Evolutionary conservation across 92 coral and sea anemone species (phyloP), one percentile per base, ranked within the genome.

Genomic region (Chrysogorgia sp.): DNA sequence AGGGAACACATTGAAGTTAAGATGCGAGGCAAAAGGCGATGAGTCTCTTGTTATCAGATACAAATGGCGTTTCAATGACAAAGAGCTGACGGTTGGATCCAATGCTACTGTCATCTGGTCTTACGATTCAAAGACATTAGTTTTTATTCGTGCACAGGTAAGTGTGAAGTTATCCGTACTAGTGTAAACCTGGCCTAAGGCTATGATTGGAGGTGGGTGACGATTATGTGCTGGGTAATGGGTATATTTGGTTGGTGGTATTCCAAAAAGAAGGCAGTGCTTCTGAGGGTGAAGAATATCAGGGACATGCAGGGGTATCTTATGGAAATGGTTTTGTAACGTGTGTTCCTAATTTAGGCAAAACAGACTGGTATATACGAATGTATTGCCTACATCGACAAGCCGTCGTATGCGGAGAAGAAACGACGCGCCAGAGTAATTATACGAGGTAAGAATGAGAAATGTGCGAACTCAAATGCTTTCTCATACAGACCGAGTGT

Each of bases 381-480:
- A 0, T 94, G 98, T 41, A 87, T 92, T 21, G 96, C 96, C 2
- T 94, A 79, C 53, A 94, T 93, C 12, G 89, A 90, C 31, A 66
- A 81, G 0, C 90, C 88, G 10, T 75, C 70, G 60, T 45, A 43
- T 40, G 92, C 98, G 0, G 87, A 87, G 75, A 96, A 86, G 32
- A 71, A 41, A 14, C 84, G 85, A 13, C 15, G 82, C 3, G 89
- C 91, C 9, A 59, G 72, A 45, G 89, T 93, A 13, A 65, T 85
- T 71, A 82, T 94, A 8, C 53, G 75, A 94, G 98, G 98, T 94
- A 15, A 2, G n/a, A 37, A 4, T 37, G 12, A 4, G 12, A 37
- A 37, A 4, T 37, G 12, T 12, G 43, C 43, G 12, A 4, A 37
- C 12, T 5, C 12, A 37, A 4, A 4, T 37, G 12, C 43, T 4